Percentiles rank a stretch among this genome's conserved stretches.
phyloP scores from a whole-genome alignment of 30 jellyfish, hydroid and myxozoan genomes.

The Cassiopea xamachana region DNA sequence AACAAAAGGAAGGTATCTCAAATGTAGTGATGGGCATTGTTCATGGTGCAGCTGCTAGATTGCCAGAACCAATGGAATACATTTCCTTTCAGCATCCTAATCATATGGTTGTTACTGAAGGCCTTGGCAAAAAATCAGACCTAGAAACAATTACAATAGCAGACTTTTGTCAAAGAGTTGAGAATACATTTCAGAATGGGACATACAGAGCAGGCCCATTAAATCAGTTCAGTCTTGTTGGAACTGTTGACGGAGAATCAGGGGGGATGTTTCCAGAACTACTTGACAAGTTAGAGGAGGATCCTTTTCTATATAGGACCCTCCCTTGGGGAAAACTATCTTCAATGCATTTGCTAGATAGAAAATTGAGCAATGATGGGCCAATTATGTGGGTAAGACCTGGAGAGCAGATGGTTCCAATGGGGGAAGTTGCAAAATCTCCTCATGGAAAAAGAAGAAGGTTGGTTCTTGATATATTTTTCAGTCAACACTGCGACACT shows the following conservation, averaged over 20 bases:
- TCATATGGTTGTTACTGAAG: conserved; percentile 86
- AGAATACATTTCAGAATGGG: conserved; percentile 83
- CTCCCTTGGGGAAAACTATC: conserved; percentile 97
- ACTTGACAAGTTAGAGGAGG: conserved; percentile 84
- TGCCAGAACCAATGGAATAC: conserved; percentile 92
- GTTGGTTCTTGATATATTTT: conserved; percentile 36
- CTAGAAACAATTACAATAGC: conserved; percentile 75
- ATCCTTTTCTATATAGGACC: conserved; percentile 90
- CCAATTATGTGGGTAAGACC: conserved; percentile 98
- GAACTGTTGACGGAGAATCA: conserved; percentile 94
- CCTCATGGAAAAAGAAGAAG: conserved; percentile 80
- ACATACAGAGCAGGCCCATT: conserved; percentile 95
- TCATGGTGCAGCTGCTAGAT: conserved; percentile 88
- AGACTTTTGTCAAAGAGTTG: conserved; percentile 79
- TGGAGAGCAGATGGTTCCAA: conserved; percentile 98
- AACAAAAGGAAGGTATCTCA: conserved; percentile 77
- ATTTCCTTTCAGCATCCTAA: conserved; percentile 73
- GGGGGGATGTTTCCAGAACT: conserved; percentile 93
- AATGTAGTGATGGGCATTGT: conserved; percentile 95
- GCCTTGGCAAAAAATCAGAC: conserved; percentile 92
- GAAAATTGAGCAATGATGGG: conserved; percentile 93
- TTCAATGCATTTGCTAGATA: conserved; percentile 68
- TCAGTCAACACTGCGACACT: not conserved
- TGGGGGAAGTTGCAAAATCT: conserved; percentile 87
- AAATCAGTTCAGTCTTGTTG: conserved; percentile 90